Percentiles rank a stretch among this genome's conserved stretches.
Conservation (phyloP, 1,140 invertebrate species). For the Nephila pilipes region DNA sequence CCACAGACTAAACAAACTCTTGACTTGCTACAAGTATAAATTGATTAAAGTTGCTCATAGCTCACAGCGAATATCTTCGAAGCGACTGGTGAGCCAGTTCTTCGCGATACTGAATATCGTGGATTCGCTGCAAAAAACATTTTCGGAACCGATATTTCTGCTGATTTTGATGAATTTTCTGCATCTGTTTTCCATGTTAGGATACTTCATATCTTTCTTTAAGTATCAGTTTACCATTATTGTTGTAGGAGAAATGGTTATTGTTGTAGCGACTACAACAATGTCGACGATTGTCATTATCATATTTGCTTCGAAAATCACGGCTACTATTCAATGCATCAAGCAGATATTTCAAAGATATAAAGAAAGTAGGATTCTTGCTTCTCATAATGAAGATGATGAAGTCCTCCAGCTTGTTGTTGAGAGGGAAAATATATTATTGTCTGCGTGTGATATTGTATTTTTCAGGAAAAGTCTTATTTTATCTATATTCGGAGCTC, state of each 20-base stretch:
- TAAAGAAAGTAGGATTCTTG: neutral
- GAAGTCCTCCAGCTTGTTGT: neutral
- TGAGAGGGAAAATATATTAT: neutral
- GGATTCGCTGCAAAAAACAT: neutral
- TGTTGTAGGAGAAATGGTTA: neutral
- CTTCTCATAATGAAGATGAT: neutral
- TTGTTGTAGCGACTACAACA: neutral
- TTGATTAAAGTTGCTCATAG: neutral
- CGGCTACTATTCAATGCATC: neutral
- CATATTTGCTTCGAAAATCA: slow-evolving; percentile 35
- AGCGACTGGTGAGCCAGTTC: neutral
- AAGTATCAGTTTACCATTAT: slow-evolving; percentile 9
- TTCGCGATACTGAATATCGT: neutral
- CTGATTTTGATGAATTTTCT: slow-evolving; percentile 47
- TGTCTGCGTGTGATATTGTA: slow-evolving; percentile 22
- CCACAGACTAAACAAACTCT: neutral
- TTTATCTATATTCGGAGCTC: slow-evolving; percentile 42
- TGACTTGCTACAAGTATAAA: neutral
- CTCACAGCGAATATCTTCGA: neutral
- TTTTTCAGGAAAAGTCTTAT: slow-evolving; percentile 34
- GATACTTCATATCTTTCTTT: neutral
- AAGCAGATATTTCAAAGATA: neutral
- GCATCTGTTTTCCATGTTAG: slow-evolving; percentile 34
- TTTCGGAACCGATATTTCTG: slow-evolving; percentile 33
- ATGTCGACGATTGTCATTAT: slow-evolving; percentile 14